Base-by-base conservation (phyloP, 2,888 invertebrate species). In the Nemotelus nigrinus region DNA sequence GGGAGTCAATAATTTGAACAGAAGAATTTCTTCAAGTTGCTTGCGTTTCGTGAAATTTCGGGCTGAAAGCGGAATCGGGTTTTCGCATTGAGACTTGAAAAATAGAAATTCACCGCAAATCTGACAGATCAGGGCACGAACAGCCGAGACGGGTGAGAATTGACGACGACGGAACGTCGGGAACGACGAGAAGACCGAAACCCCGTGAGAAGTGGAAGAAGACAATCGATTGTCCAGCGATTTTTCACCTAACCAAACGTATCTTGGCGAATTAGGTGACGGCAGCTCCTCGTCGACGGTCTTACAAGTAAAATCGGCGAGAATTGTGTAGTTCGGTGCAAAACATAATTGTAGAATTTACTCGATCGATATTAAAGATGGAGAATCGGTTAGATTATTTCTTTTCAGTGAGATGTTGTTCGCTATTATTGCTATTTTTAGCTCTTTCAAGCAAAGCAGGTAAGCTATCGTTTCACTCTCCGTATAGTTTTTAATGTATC, bases 401-500 rank as follows among this genome's bases (percentile, higher is more conserved):
- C 74, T 80, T 75, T 80, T 77, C 78, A 78, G 60, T 77, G 60
- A 57, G 76, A 78, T 79, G 74, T 79, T 77, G 78, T 72, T 80
- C 79, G 75, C 77, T 78, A 78, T 75, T 78, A 67, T 55, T 80
- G 80, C 79, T 80, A 80, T 80, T 80, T 80, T 79, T 80, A 80
- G 79, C 79, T 64, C 65, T 77, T 77, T 79, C 77, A 77, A 78
- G 78, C 76, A 70, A 79, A 79, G 77, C 78, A 77, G 80, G 80
- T 80, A 80, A 79, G 79, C 63, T 57, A 47, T 60, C 55, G 53
- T 41, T 67, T 74, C 10, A 39, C 65, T 74, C 74, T 74, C 74
- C 47, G 74, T 55, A 70, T 74, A 74, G 68, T 77, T 76, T 78
- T 60, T 78, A 75, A 68, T 78, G 63, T 76, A 45, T 78, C 75